Conservation (phyloP, 2,888 invertebrate genomes). For the Agrochola lychnidis region DNA sequence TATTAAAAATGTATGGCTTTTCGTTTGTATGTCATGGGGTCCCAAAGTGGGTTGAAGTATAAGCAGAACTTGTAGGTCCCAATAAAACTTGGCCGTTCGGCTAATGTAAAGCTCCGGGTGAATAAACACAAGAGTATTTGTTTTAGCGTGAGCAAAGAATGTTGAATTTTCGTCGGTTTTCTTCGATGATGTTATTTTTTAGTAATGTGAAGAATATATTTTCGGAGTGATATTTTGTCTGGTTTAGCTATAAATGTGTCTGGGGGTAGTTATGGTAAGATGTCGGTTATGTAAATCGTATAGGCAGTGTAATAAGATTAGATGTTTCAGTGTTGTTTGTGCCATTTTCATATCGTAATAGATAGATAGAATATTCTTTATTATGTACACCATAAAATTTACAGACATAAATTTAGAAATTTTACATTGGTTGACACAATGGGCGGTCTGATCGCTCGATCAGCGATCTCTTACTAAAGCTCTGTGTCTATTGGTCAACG, state of each 20-base stretch:
- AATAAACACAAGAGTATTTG: slow-evolving; percentile 57
- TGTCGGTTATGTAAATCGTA: slow-evolving; percentile 14
- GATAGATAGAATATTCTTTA: too few species aligned
- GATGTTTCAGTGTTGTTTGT: background rate
- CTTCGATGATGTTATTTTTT: slow-evolving; percentile 15
- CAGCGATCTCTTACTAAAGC: too few species aligned
- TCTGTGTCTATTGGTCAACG: too few species aligned
- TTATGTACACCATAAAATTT: too few species aligned
- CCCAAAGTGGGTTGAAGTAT: slow-evolving; percentile 57
- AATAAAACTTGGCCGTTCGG: slow-evolving; percentile 61
- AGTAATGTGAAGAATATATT: slow-evolving; percentile 13
- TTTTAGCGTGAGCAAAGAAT: slow-evolving; percentile 25
- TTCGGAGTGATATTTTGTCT: slow-evolving; percentile 30
- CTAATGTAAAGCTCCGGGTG: slow-evolving; percentile 52
- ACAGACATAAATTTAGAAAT: too few species aligned
- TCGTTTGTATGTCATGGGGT: slow-evolving; percentile 69
- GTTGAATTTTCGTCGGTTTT: slow-evolving; percentile 16
- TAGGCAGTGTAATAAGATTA: slow-evolving; percentile 15
- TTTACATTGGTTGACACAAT: too few species aligned
- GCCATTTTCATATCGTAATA: background rate
- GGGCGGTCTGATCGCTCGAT: too few species aligned
- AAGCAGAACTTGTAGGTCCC: slow-evolving; percentile 54
- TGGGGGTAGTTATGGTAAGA: background rate
- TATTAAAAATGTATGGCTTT: slow-evolving; percentile 75
- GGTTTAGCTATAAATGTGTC: slow-evolving; percentile 11